Percentiles rank a stretch among this genome's conserved stretches.
Evolutionary conservation across 2,113 vertebrate genomes (phyloP).

Genomic region (Helogale parvula): DNA sequence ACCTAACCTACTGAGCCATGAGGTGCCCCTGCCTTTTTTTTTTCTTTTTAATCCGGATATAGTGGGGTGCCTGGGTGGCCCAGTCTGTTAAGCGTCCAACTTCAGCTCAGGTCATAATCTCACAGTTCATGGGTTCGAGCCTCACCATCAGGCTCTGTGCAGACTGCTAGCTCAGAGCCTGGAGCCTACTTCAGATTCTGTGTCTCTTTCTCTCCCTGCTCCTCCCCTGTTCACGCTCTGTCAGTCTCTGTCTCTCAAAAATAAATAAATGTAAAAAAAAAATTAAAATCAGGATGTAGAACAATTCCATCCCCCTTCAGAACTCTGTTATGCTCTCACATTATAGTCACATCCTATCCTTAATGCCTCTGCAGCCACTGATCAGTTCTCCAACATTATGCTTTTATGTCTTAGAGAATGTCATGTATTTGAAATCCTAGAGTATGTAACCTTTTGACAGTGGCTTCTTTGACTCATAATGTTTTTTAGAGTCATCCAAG

Average conservation of each 20-base stretch:
- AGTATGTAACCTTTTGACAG: background rate
- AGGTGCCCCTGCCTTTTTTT: too few relatives aligned
- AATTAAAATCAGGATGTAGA: background rate
- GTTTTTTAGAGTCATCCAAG: background rate
- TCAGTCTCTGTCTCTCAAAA: too few relatives aligned
- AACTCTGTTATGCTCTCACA: background rate
- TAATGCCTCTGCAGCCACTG: background rate
- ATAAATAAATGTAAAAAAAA: too few relatives aligned
- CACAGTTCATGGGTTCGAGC: too few relatives aligned
- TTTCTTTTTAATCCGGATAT: background rate
- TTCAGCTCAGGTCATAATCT: too few relatives aligned
- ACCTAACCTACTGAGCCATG: too few relatives aligned
- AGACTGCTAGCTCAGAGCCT: too few relatives aligned
- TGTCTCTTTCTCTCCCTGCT: too few relatives aligned
- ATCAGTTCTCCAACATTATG: background rate
- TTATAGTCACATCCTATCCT: background rate
- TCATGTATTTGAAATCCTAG: background rate
- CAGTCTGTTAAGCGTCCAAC: too few relatives aligned
- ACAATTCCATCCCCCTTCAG: background rate
- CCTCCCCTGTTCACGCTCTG: too few relatives aligned
- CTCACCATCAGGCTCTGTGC: too few relatives aligned
- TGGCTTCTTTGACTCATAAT: background rate
- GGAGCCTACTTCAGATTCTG: too few relatives aligned
- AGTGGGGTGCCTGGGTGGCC: background rate
- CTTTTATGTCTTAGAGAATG: background rate